Evolutionary conservation across 2,888 invertebrate species (phyloP).

Genomic region (Choristoneura rosaceana): DNA sequence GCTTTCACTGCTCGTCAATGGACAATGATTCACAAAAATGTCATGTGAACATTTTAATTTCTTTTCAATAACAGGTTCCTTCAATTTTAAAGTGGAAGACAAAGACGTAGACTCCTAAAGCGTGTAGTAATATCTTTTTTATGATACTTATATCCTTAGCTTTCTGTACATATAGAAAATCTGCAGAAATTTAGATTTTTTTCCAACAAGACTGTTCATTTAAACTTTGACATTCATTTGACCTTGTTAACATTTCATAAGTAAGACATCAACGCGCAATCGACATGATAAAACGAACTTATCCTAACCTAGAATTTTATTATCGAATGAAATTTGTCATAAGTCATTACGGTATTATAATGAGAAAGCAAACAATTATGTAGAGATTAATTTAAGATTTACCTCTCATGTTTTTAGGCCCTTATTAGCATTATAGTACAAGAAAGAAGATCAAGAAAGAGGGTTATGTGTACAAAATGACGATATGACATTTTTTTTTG

Average conservation of each 20-base stretch:
- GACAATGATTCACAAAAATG: constrained; percentile 23
- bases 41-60: constrained; percentile 11
- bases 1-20: constrained; percentile 37
- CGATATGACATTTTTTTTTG: neutral
- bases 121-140: too few relatives aligned
- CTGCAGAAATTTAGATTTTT: neutral
- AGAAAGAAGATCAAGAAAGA: too few relatives aligned
- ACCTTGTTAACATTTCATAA: neutral
- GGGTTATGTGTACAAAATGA: too few relatives aligned
- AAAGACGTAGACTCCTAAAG: neutral
- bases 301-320: neutral
- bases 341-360: too few relatives aligned
- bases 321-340: neutral
- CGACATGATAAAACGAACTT: neutral
- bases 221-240: neutral
- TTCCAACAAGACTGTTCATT: neutral
- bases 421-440: too few relatives aligned
- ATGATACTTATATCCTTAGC: too few relatives aligned
- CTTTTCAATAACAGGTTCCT: neutral
- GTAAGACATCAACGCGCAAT: neutral
- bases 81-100: neutral
- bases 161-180: too few relatives aligned
- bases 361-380: too few relatives aligned
- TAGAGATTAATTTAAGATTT: too few relatives aligned
- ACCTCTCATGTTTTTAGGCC: too few relatives aligned